Base-by-base conservation (phyloP, 2,888 invertebrate species). In the Gryllus longicercus region DNA sequence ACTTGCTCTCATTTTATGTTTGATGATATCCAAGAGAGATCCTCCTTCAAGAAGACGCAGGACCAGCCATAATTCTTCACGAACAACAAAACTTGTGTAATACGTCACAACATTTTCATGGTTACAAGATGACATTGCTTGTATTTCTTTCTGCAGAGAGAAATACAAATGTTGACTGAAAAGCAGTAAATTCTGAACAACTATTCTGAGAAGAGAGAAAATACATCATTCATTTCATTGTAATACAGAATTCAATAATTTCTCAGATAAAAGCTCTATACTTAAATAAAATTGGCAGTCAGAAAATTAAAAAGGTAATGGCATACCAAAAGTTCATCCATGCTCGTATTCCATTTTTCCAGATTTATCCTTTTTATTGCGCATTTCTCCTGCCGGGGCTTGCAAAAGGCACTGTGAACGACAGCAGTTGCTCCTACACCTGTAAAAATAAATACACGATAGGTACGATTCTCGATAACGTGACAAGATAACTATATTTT, bases 321-420 rank as follows among this genome's bases (percentile, higher is more conserved):
- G 93, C 94, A 89, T 92, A 96, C 91, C 86, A 97, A 88, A 82
- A 99, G 89, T 88, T 99, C 99, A 87, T 99, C 99, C 94, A 99
- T 98, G 81, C 97, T 96, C n/a, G 98, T 99, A 87, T 99, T 99
- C 95, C 98, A 99, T 91, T 99, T 99, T 88, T 99, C 99, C 86
- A 99, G 90, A 87, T 99, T 98, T 86, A 99, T 99, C 85, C 97
- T 92, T 88, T 99, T 99, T 85, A 99, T 98, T 86, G 99, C 99
- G 90, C 98, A 98, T 90, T 95, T 96, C 88, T 99, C 98, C 85
- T 92, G 92, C 76, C 96, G 91, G 12, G 97, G 95, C 85, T 94
- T 93, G 87, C 99, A 99, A 83, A 92, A 91, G 1, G 99, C 99
- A 82, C 94, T 94, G 87, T 98, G 96, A 16, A 99, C 98, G 79